A percentile compares a stretch with the other conserved stretches of the same genome.
phyloP scores from a whole-genome alignment of 2,113 vertebrate genomes.

The Epinephelus lanceolatus region DNA sequence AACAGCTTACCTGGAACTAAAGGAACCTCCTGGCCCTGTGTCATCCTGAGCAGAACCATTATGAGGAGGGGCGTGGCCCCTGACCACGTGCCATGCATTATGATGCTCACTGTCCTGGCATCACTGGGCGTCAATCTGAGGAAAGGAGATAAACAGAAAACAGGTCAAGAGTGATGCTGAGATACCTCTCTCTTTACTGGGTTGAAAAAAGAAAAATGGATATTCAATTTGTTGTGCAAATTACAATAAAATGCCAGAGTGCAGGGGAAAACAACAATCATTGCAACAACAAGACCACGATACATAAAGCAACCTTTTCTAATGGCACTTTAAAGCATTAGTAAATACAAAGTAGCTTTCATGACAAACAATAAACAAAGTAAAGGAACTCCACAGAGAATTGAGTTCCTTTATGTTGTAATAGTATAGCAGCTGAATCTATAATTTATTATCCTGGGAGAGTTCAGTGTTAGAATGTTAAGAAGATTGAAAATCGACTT shows the following conservation, averaged over 20 bases:
- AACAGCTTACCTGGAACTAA: constrained; percentile 90
- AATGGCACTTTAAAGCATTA: constrained; percentile 29
- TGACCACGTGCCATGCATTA: constrained; percentile 89
- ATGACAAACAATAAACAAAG: constrained; percentile 4
- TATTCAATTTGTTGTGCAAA: constrained; percentile 9
- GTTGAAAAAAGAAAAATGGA: not conserved
- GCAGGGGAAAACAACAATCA: constrained; percentile 18
- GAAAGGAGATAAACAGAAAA: constrained; percentile 26
- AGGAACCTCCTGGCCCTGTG: constrained; percentile 83
- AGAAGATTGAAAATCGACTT: constrained; percentile 37
- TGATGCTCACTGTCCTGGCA: constrained; percentile 88
- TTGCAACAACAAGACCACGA: constrained; percentile 8
- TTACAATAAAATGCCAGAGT: not conserved
- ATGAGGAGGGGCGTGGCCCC: constrained; percentile 86
- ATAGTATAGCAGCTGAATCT: constrained; percentile 21
- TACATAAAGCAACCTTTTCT: constrained; percentile 12
- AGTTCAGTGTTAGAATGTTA: constrained; percentile 2
- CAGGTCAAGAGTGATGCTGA: not conserved
- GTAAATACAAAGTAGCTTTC: constrained; percentile 32
- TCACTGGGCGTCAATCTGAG: constrained; percentile 83
- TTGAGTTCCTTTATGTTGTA: not conserved
- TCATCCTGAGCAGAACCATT: constrained; percentile 85
- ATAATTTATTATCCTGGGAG: constrained; percentile 25
- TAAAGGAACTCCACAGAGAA: not conserved
- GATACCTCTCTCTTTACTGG: not conserved